Evolutionary conservation across 2,888 invertebrate genomes (phyloP).

Genomic region (Ischnus inquisitorius): DNA sequence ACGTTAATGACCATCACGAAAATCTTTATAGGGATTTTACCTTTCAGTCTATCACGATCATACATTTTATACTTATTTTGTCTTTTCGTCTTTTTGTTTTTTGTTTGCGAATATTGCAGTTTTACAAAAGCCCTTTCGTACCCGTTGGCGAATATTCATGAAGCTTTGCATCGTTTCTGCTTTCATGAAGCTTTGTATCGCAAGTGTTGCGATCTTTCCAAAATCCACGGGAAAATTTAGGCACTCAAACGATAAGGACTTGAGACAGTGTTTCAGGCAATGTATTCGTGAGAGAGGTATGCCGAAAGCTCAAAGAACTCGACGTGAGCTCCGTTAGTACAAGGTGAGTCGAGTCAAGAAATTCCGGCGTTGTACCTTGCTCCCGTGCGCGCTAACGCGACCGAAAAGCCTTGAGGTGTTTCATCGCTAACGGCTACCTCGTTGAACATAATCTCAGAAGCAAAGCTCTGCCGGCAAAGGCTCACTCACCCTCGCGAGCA

Average conservation of each 20-base stretch:
- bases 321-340: conserved; percentile 1
- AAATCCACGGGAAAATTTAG: conserved; percentile 31
- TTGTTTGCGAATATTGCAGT: too few species aligned
- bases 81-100: too few species aligned
- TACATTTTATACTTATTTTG: too few species aligned
- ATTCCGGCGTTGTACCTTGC: neutral
- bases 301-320: conserved; percentile 50
- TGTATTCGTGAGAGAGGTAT: neutral
- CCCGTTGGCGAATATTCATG: neutral
- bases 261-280: conserved; percentile 15
- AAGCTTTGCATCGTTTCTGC: neutral
- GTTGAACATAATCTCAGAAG: conserved; percentile 56
- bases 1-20: too few species aligned
- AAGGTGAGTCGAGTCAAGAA: conserved; percentile 3
- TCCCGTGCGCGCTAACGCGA: conserved; percentile 34
- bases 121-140: neutral
- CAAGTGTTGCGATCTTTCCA: neutral
- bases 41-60: too few species aligned
- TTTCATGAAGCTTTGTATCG: neutral
- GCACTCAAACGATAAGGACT: conserved; percentile 24
- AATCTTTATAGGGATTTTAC: too few species aligned
- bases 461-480: conserved; percentile 30
- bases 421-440: conserved; percentile 45
- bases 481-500: neutral
- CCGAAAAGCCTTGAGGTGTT: conserved; percentile 54